Evolutionary conservation across 2,797 vertebrate genomes (phyloP), one percentile per base, ranked within the genome.

Genomic region (Pangasius macronema): DNA sequence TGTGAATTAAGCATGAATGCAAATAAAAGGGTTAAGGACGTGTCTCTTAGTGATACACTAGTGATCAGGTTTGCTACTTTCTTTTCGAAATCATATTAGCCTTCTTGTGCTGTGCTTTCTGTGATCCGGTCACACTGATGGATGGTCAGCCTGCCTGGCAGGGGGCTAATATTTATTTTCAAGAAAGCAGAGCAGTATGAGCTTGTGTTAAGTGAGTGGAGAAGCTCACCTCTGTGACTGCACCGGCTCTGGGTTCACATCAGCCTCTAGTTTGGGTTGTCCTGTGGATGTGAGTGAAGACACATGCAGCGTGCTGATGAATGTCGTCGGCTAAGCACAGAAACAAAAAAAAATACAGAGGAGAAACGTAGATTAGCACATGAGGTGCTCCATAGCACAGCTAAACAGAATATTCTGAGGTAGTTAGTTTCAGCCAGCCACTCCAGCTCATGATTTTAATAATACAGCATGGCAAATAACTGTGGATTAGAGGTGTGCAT

Each of bases 241-340:
- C 70, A 85, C 84, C 7, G 88, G 88, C 86, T 94, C 93, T 7
- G 83, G 89, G 1, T 85, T 75, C 87, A 0, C 85, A 27, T 93
- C 93, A 42, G 90, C 88, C 33, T 94, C 93, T 72, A 90, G 68
- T 93, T 94, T 84, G 85, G 94, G 84, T 7, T 91, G 63, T 8
- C 95, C 88, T 75, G 94, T 91, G 10, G 94, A 89, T 1, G 93
- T 68, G 24, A 96, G 91, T 8, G 94, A 93, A 55, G 95, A 92
- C 61, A 96, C 95, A 53, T 95, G 94, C 92, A 93, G 79, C 91
- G 94, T 85, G 68, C 90, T 91, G 88, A 91, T 49, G 53, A 90
- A 91, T 2, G 79, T 84, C 10, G 53, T 9, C 1, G 36, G 53
- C 89, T 91, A 59, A n/a, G 61, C 3, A 59, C 11, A 16, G 33